Base-by-base conservation (phyloP, 2,888 invertebrate genomes). In the Polylopha cassiicola region DNA sequence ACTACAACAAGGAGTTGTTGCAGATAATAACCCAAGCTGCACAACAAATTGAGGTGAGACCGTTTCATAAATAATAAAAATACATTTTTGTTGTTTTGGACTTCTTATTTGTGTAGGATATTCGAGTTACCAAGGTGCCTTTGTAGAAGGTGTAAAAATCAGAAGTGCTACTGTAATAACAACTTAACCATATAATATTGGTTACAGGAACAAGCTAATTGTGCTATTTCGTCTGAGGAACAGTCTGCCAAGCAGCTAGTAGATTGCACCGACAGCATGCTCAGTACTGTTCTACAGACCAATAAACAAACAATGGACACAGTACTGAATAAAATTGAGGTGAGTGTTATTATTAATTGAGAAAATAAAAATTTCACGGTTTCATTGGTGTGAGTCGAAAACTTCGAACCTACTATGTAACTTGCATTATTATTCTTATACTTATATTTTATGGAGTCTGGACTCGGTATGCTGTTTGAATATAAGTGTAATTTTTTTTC, bases 31-130 rank as follows among this genome's bases (percentile, higher is more conserved):
- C 51, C 2, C 34, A 50, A 4, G 58, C 62, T 1, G 46, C 56
- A 21, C 24, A 46, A 1, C 50, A 58, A 6, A 46, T 71, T 0
- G 48, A 71, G 69, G 78, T 76, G 42, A 37, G 32, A n/a, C n/a
- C 3, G 11, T 15, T 10, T n/a, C 5, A 17, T 4, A n/a, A n/a
- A n/a, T n/a, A n/a, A n/a, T n/a, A n/a, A n/a, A n/a, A n/a, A n/a
- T n/a, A n/a, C n/a, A n/a, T n/a, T n/a, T n/a, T n/a, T n/a, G n/a
- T n/a, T n/a, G n/a, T n/a, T n/a, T n/a, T n/a, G n/a, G n/a, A n/a
- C n/a, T n/a, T n/a, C n/a, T n/a, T n/a, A n/a, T n/a, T n/a, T n/a
- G n/a, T n/a, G n/a, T n/a, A n/a, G n/a, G n/a, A n/a, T n/a, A n/a
- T n/a, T n/a, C n/a, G n/a, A n/a, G n/a, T n/a, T n/a, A n/a, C n/a